Conservation (phyloP, 2,888 invertebrate species). For the Panzeria rudis region DNA sequence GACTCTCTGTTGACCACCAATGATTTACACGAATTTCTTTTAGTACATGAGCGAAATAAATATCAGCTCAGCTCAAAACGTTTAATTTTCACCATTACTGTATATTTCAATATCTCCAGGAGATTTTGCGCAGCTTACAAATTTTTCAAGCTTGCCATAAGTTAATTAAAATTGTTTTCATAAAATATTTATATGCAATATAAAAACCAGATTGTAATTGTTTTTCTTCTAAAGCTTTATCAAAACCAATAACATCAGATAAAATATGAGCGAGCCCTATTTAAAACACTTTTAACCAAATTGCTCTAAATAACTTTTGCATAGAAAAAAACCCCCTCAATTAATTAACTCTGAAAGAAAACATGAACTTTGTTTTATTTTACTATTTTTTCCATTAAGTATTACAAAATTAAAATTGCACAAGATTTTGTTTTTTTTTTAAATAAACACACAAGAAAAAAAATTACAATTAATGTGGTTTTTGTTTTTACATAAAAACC, state of each 20-base stretch:
- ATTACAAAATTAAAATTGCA: slow-evolving; percentile 42
- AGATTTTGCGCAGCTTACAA: not conserved
- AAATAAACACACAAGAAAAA: slow-evolving; percentile 3
- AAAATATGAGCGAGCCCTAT: not conserved
- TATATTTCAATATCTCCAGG: not conserved
- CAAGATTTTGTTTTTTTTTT: slow-evolving; percentile 31
- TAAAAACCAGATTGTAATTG: not conserved
- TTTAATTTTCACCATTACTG: not conserved
- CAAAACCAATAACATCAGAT: not conserved
- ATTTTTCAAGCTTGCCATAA: not conserved
- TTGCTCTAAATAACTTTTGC: not conserved
- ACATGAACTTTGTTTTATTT: slow-evolving; percentile 3
- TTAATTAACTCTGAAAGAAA: slow-evolving; percentile 21
- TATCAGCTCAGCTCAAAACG: not conserved
- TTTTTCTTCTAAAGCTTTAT: not conserved
- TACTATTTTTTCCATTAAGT: slow-evolving; percentile 19
- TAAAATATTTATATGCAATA: not conserved
- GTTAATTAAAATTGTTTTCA: not conserved
- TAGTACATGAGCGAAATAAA: not conserved
- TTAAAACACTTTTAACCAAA: not conserved
- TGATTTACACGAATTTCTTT: too few species aligned
- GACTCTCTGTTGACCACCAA: too few species aligned
- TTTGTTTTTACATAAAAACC: slow-evolving; percentile 43
- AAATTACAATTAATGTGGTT: slow-evolving; percentile 56
- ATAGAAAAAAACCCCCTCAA: not conserved